These are phyloP conservation scores for Leptopilina boulardi DNA, from an alignment of 1,140 invertebrate species.

Conservation along the genomic window DNA sequence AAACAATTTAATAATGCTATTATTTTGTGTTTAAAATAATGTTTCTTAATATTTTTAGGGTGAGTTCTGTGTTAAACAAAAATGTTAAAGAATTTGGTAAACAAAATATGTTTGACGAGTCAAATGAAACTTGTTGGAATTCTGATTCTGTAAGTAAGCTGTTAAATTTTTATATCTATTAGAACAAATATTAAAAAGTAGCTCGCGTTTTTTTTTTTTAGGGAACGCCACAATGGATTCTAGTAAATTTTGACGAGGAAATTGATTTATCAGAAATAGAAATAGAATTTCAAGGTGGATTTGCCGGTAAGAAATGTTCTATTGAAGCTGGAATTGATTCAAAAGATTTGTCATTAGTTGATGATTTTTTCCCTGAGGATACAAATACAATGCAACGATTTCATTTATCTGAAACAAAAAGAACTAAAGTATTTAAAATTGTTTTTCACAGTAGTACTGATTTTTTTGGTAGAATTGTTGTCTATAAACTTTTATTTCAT, in stretches of 20 bases:
- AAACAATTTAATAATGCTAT: background rate
- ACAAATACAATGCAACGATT: constrained; percentile 78
- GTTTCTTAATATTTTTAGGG: constrained; percentile 69
- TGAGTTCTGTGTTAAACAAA: constrained; percentile 81
- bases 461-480: constrained; percentile 77
- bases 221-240: constrained; percentile 80
- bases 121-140: constrained; percentile 83
- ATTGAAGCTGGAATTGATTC: constrained; percentile 67
- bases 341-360: constrained; percentile 60
- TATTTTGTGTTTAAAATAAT: background rate
- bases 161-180: constrained; percentile 11
- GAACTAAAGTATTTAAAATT: constrained; percentile 69
- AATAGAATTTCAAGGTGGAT: constrained; percentile 83
- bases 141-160: constrained; percentile 78
- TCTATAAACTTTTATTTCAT: constrained; percentile 72
- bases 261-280: constrained; percentile 70
- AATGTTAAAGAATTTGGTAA: constrained; percentile 80
- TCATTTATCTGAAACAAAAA: constrained; percentile 55
- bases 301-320: constrained; percentile 78
- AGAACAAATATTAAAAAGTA: background rate
- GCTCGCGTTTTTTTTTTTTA: constrained; percentile 64
- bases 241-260: constrained; percentile 73
- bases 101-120: constrained; percentile 78
- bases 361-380: constrained; percentile 79
- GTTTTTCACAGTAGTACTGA: constrained; percentile 75